Conservation (phyloP, 2,113 vertebrate genomes). For the Eurypyga helias region DNA sequence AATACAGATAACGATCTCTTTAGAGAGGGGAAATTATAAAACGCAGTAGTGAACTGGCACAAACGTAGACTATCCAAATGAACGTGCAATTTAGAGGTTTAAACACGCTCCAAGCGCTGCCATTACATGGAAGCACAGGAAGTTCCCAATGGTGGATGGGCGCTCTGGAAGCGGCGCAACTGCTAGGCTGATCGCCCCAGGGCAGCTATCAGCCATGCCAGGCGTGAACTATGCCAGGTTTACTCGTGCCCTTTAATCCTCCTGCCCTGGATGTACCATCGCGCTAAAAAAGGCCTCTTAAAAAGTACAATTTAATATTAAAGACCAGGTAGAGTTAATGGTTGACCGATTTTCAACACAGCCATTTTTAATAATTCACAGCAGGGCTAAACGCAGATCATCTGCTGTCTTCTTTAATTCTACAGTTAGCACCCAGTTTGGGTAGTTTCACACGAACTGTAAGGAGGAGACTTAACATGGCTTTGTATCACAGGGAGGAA, state of each 20-base stretch:
- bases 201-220: not conserved
- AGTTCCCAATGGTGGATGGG: not conserved
- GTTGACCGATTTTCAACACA: not conserved
- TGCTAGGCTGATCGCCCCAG: not conserved
- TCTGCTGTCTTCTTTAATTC: not conserved
- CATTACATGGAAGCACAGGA: not conserved
- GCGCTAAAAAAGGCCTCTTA: not conserved
- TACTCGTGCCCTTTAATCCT: not conserved
- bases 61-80: not conserved
- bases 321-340: not conserved
- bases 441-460: not conserved
- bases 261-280: not conserved
- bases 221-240: not conserved
- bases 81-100: not conserved
- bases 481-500: not conserved
- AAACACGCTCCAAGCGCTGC: not conserved
- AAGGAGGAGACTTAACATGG: not conserved
- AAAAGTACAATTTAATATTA: fast-evolving
- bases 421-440: not conserved
- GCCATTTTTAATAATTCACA: not conserved
- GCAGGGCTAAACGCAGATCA: not conserved
- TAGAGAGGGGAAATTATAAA: not conserved
- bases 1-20: not conserved
- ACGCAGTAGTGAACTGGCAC: not conserved
- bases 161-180: not conserved